Evolutionary conservation across 2,888 invertebrate genomes (phyloP).

Genomic region (Kryphioiulus occultus): DNA sequence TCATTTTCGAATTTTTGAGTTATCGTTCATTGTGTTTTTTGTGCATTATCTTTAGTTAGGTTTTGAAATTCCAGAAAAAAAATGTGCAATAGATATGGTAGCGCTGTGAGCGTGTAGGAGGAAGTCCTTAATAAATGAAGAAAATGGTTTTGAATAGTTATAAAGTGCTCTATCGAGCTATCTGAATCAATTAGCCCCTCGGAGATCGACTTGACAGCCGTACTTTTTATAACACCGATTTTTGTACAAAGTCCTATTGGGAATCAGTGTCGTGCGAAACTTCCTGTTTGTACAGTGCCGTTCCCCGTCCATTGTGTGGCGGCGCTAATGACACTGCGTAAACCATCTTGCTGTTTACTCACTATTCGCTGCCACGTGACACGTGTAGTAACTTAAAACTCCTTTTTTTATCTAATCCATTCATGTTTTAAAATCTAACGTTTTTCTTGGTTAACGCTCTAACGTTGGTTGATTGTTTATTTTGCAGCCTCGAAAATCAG

Average conservation of each 20-base stretch:
- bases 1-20: neutral
- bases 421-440: neutral
- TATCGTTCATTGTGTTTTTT: conserved; percentile 20
- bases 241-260: conserved; percentile 23
- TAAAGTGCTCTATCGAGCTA: neutral
- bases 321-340: no score
- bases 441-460: conserved; percentile 13
- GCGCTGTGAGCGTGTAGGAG: conserved; percentile 27
- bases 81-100: conserved; percentile 36
- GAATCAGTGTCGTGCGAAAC: conserved; percentile 32
- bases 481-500: neutral
- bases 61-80: conserved; percentile 33
- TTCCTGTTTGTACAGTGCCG: neutral
- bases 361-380: neutral
- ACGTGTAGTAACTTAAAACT: neutral
- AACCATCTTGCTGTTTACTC: no score
- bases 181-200: neutral
- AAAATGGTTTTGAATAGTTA: neutral
- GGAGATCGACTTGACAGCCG: conserved; percentile 21
- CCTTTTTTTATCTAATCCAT: neutral
- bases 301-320: neutral
- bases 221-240: conserved; percentile 31
- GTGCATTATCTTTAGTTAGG: conserved; percentile 1
- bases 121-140: conserved; percentile 30
- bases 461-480: conserved; percentile 5